phyloP scores from a whole-genome alignment of 2,797 vertebrate species.

The Caiman crocodilus region DNA sequence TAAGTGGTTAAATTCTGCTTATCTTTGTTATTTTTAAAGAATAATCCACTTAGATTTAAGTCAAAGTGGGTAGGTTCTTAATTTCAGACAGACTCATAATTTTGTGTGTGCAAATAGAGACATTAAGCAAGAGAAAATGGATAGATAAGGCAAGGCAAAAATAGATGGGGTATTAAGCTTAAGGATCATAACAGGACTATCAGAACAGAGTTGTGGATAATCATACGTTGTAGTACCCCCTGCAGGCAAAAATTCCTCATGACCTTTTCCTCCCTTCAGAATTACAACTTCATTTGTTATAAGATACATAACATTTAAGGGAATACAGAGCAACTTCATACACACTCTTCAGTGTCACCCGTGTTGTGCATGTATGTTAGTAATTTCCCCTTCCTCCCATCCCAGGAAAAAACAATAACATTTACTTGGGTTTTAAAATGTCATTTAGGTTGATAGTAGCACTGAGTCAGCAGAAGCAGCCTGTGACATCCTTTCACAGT shows the following conservation, averaged over 20 bases:
- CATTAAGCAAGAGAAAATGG: not conserved
- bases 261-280: not conserved
- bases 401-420: not conserved
- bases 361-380: not conserved
- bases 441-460: conserved; percentile 89
- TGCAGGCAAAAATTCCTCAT: not conserved
- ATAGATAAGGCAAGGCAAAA: not conserved
- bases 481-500: conserved; percentile 90
- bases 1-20: too few species aligned
- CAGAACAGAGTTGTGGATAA: not conserved
- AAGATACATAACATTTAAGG: not conserved
- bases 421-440: conserved; percentile 16
- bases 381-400: too few species aligned
- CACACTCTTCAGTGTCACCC: not conserved
- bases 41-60: not conserved
- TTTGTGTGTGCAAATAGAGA: not conserved
- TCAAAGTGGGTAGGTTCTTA: not conserved
- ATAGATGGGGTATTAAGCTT: not conserved
- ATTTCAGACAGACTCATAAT: not conserved
- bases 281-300: not conserved
- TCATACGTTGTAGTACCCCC: not conserved
- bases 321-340: not conserved
- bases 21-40: too few species aligned
- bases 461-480: conserved; percentile 92
- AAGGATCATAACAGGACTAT: not conserved